Evolutionary conservation across 2,888 invertebrate species (phyloP).

Genomic region (Dendrolimus pini): DNA sequence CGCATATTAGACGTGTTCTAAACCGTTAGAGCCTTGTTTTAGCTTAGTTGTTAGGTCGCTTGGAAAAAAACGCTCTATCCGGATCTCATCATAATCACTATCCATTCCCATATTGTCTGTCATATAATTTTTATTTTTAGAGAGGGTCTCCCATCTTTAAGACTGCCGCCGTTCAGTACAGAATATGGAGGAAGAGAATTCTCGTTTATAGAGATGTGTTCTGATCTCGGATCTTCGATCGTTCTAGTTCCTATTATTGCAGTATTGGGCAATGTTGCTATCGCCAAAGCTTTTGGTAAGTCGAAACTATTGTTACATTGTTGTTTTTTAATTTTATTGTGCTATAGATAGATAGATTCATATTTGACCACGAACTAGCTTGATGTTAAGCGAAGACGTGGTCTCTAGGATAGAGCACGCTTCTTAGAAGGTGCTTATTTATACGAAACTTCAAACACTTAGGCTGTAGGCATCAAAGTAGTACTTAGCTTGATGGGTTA

Average conservation of each 20-base stretch:
- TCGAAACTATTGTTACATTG: constrained; percentile 7
- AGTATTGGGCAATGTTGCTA: constrained; percentile 95
- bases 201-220: constrained; percentile 81
- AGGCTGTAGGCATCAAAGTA: no score
- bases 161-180: constrained; percentile 84
- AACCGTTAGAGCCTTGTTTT: no score
- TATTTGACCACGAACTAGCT: no score
- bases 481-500: no score
- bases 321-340: not conserved
- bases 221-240: constrained; percentile 90
- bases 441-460: no score
- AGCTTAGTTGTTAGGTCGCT: no score
- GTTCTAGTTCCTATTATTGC: constrained; percentile 92
- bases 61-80: no score
- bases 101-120: not conserved
- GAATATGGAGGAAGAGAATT: constrained; percentile 75
- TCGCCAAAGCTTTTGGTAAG: constrained; percentile 95
- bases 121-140: constrained; percentile 35
- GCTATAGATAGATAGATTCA: not conserved
- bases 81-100: no score
- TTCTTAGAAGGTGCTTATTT: no score
- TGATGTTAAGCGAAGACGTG: no score
- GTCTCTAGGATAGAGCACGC: no score
- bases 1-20: no score
- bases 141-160: constrained; percentile 83